These are phyloP conservation scores for Venustaconcha ellipsiformis DNA, from an alignment of 1,140 invertebrate genomes.

Conservation along the genomic window DNA sequence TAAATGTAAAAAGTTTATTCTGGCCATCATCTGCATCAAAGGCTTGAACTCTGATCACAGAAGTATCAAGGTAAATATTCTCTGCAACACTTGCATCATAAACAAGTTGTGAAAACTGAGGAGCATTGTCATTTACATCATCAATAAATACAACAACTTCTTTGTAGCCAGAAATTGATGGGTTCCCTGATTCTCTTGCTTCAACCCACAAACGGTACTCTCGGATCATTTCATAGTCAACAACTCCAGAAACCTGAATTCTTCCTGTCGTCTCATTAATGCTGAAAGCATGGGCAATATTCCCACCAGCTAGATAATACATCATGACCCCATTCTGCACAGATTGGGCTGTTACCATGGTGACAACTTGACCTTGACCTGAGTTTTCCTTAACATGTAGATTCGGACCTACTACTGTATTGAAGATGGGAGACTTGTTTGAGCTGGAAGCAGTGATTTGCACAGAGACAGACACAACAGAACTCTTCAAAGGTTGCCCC, in stretches of 20 bases:
- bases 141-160: slow-evolving; percentile 48
- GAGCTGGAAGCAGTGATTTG: slow-evolving; percentile 21
- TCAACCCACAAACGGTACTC: slow-evolving; percentile 94
- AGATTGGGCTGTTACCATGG: slow-evolving; percentile 65
- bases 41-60: slow-evolving; percentile 41
- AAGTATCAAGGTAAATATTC: slow-evolving; percentile 70
- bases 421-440: slow-evolving; percentile 38
- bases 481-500: slow-evolving; percentile 38
- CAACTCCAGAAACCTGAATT: slow-evolving; percentile 81
- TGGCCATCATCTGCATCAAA: slow-evolving; percentile 80
- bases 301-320: slow-evolving; percentile 91
- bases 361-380: slow-evolving; percentile 61
- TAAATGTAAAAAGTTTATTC: slow-evolving; percentile 86
- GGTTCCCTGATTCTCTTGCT: slow-evolving; percentile 78
- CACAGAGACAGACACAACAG: slow-evolving; percentile 40
- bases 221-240: slow-evolving; percentile 90
- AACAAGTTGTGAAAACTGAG: slow-evolving; percentile 82
- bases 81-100: slow-evolving; percentile 90
- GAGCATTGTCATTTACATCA: slow-evolving; percentile 86
- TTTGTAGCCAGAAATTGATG: slow-evolving; percentile 42
- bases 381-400: slow-evolving; percentile 44
- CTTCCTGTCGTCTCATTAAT: slow-evolving; percentile 84
- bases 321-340: slow-evolving; percentile 77
- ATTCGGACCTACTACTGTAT: slow-evolving; percentile 20
- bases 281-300: slow-evolving; percentile 85